Evolutionary conservation across 1,140 invertebrate species (phyloP).

Genomic region (Cotesia glomerata): DNA sequence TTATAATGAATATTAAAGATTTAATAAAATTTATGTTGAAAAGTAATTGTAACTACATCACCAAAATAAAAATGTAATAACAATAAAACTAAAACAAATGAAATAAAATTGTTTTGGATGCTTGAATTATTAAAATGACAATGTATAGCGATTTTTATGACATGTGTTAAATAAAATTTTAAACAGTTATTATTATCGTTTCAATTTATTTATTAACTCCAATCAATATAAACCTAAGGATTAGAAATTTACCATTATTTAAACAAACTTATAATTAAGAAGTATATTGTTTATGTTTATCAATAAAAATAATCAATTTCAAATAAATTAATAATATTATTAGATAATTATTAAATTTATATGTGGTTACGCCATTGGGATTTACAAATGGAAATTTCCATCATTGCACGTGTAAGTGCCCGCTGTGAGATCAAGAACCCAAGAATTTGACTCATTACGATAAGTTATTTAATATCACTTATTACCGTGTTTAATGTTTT

Average conservation of each 20-base stretch:
- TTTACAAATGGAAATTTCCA: conserved; percentile 54
- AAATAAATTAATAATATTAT: too few species aligned
- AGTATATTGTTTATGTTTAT: too few species aligned
- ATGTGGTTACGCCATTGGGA: conserved; percentile 46
- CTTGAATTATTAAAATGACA: conserved; percentile 43
- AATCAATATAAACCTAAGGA: background rate
- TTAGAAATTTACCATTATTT: too few species aligned
- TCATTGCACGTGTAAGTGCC: conserved; percentile 14
- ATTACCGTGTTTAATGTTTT: too few species aligned
- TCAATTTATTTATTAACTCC: background rate
- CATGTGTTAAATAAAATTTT: conserved; percentile 59
- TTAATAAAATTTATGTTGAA: background rate
- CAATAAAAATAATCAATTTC: too few species aligned
- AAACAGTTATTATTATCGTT: conserved; percentile 12
- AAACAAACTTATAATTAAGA: too few species aligned
- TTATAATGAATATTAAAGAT: too few species aligned
- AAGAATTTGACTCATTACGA: conserved; percentile 42
- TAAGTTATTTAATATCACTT: conserved; percentile 25
- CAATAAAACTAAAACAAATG: background rate
- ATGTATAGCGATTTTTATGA: conserved; percentile 56
- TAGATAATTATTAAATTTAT: conserved; percentile 8
- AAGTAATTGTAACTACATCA: background rate
- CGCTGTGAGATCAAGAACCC: conserved; percentile 28
- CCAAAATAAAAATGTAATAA: background rate
- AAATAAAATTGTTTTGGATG: background rate